Base-by-base conservation (phyloP, 1,140 invertebrate genomes). In the Limonius californicus region DNA sequence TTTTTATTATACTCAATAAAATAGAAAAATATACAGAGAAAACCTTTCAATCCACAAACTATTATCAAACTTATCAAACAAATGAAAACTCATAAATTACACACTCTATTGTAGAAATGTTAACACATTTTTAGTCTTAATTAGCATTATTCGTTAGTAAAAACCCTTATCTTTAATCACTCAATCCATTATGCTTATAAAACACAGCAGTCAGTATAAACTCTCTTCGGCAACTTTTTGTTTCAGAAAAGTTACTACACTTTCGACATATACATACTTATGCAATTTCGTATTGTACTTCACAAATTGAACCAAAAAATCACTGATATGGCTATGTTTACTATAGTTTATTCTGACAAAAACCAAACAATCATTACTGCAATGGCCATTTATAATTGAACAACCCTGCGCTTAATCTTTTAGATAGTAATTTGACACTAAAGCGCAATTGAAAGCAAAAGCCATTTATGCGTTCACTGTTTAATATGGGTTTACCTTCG, bases 241-340 rank as follows among this genome's bases (percentile, higher is more conserved):
- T 27, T 27, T 27, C 9, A 27, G 23, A 27, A 27, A 27, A 27
- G 23, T 27, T 27, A 27, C 23, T n/a, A 27, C 9, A 27, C 9
- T 27, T n/a, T 9, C 9, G 23, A 27, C 23, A 27, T 27, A 4
- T 27, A 27, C 9, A 27, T 9, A 27, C 9, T 27, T 27, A n/a
- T 39, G 7, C n/a, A 14, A 39, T n/a, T 6, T 39, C 2, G n/a
- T 27, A 27, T 27, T 27, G 35, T 39, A 14, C n/a, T 19, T 18
- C 45, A 50, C 16, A 50, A 50, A 50, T 11, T 19, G 8, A 16
- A 50, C 15, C 9, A 4, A 21, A 50, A 7, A 50, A 11, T 14
- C 11, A 50, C n/a, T 50, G 45, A 50, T 50, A 50, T 50, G 45
- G 16, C 45, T 50, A 50, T 50, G 4, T 50, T 50, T 50, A 14